Evolutionary conservation across 2,888 invertebrate species (phyloP).

Genomic region (Andrena camellia): DNA sequence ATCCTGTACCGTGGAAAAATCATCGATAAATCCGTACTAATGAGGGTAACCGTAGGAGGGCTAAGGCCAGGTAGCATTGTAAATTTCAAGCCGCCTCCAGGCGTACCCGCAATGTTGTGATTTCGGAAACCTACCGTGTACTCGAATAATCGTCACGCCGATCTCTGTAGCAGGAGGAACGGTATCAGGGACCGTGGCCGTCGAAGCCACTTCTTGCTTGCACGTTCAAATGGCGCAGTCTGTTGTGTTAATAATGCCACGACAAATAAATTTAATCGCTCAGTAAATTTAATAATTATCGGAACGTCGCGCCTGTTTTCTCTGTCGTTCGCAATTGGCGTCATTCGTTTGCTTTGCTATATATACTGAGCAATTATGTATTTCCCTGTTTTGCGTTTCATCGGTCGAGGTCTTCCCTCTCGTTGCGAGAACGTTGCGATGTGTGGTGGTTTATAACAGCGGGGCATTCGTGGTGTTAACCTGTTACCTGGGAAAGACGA

Average conservation of each 20-base stretch:
- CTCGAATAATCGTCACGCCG: conserved; percentile 37
- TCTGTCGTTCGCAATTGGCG: neutral
- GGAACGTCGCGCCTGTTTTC: conserved; percentile 27
- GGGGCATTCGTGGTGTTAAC: neutral
- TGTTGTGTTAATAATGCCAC: conserved; percentile 45
- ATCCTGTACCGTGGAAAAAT: conserved; percentile 34
- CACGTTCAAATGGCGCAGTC: conserved; percentile 15
- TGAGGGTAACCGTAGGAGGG: conserved; percentile 52
- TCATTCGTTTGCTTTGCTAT: conserved; percentile 23
- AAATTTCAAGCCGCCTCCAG: conserved; percentile 64
- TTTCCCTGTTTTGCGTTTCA: conserved; percentile 16
- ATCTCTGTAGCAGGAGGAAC: conserved; percentile 11
- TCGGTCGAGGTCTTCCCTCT: neutral
- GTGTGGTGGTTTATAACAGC: conserved; percentile 13
- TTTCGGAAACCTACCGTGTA: conserved; percentile 47
- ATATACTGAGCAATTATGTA: conserved; percentile 7
- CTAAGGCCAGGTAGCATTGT: conserved; percentile 67
- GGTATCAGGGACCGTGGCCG: neutral
- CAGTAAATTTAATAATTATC: conserved; percentile 46
- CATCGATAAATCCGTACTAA: conserved; percentile 65
- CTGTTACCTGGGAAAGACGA: neutral
- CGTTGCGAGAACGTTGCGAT: neutral
- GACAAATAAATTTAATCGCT: conserved; percentile 43
- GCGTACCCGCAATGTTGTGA: conserved; percentile 76
- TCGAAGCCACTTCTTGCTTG: neutral